Conservation (phyloP, 2,888 invertebrate species). For the Zygothrica quintamaculata region DNA sequence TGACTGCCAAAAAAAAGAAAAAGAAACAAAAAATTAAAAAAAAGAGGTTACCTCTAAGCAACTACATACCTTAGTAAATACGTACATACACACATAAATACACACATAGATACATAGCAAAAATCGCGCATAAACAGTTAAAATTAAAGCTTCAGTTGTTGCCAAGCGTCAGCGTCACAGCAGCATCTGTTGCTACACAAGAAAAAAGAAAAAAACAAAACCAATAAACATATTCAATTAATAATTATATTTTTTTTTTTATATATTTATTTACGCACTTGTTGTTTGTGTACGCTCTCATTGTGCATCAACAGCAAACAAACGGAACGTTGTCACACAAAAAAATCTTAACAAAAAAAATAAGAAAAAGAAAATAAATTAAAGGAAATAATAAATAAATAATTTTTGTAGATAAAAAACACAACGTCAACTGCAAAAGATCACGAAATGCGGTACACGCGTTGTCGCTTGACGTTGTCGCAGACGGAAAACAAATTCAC, state of each 20-base stretch:
- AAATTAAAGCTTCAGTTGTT: slow-evolving; percentile 52
- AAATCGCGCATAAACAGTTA: slow-evolving; percentile 46
- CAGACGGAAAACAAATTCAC: slow-evolving; percentile 71
- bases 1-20: slow-evolving; percentile 50
- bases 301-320: slow-evolving; percentile 44
- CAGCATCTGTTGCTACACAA: slow-evolving; percentile 40
- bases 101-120: slow-evolving; percentile 11
- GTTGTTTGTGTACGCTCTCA: slow-evolving; percentile 52
- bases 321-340: slow-evolving; percentile 52
- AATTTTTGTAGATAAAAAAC: slow-evolving; percentile 65
- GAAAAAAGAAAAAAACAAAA: too few species aligned
- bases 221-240: slow-evolving; percentile 26
- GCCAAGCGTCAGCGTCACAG: slow-evolving; percentile 47
- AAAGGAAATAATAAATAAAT: slow-evolving; percentile 51
- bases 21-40: slow-evolving; percentile 20
- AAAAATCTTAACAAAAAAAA: slow-evolving; percentile 39
- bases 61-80: slow-evolving; percentile 39
- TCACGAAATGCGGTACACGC: slow-evolving; percentile 71
- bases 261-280: slow-evolving; percentile 7
- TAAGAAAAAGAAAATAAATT: slow-evolving; percentile 25
- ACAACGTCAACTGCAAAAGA: slow-evolving; percentile 72
- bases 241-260: slow-evolving; percentile 46
- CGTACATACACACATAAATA: slow-evolving; percentile 5
- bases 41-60: slow-evolving; percentile 42
- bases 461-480: slow-evolving; percentile 59